A percentile compares a stretch with the other conserved stretches of the same genome.
These are phyloP conservation scores for Hybognathus amarus DNA, from an alignment of 2,797 vertebrate genomes.

Conservation along the genomic window DNA sequence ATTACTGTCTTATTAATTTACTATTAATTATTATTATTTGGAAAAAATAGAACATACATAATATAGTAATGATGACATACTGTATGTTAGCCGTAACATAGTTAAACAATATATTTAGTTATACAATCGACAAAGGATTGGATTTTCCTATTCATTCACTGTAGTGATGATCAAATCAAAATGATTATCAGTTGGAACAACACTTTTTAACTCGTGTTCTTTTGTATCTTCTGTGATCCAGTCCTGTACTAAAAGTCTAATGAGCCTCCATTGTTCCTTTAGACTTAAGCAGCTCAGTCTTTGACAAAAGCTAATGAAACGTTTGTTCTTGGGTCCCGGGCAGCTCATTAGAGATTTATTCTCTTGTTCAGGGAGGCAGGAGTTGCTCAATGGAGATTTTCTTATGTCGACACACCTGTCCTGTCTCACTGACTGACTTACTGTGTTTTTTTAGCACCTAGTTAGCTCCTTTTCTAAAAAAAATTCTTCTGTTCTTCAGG, in stretches of 20 bases:
- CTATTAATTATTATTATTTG: not conserved
- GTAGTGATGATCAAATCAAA: not conserved
- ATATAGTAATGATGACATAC: not conserved
- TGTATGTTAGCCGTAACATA: not conserved
- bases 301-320: not conserved
- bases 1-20: not conserved
- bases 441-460: not conserved
- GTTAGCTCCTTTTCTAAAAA: not conserved
- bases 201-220: not conserved
- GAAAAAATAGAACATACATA: not conserved
- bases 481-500: constrained; percentile 65
- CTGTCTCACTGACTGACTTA: not conserved
- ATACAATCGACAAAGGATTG: not conserved
- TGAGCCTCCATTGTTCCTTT: not conserved
- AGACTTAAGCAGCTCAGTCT: constrained; percentile 14
- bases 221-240: not conserved
- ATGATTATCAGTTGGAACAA: not conserved
- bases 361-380: not conserved
- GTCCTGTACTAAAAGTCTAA: not conserved
- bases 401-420: constrained; percentile 1
- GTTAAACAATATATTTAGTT: not conserved
- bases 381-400: constrained; percentile 7
- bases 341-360: constrained; percentile 6
- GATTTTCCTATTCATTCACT: not conserved
- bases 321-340: not conserved